Evolutionary conservation across 2,888 invertebrate genomes (phyloP).

Genomic region (Meloe dianella): DNA sequence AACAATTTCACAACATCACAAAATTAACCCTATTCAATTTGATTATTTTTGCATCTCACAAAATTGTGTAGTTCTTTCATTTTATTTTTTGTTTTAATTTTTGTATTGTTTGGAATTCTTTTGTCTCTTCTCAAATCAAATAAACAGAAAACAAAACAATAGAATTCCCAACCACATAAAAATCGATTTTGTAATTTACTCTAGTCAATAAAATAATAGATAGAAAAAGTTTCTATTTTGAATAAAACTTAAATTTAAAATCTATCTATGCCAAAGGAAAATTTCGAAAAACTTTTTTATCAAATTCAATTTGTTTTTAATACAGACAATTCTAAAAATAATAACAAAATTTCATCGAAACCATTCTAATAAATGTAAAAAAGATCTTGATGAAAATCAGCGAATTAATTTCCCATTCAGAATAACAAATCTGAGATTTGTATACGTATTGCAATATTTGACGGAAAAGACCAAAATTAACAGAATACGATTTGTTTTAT

Average conservation of each 20-base stretch:
- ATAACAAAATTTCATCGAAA: neutral
- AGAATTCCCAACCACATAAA: neutral
- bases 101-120: too few relatives aligned
- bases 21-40: neutral
- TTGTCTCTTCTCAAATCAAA: neutral
- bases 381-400: constrained; percentile 1
- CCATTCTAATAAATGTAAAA: neutral
- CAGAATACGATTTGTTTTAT: neutral
- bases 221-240: constrained; percentile 14
- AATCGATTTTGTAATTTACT: constrained; percentile 28
- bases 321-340: too few relatives aligned
- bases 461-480: neutral
- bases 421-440: constrained; percentile 1
- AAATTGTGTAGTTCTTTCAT: too few relatives aligned
- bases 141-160: neutral
- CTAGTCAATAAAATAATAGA: neutral
- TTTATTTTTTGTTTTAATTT: too few relatives aligned
- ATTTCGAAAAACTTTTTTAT: too few relatives aligned
- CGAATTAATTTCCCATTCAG: neutral
- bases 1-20: neutral
- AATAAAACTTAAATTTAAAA: too few relatives aligned
- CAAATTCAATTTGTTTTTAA: too few relatives aligned
- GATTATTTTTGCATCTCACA: neutral
- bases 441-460: neutral
- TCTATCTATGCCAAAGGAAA: too few relatives aligned